Evolutionary conservation across 2,797 vertebrate genomes (phyloP).

Genomic region (Phoebastria nigripes): DNA sequence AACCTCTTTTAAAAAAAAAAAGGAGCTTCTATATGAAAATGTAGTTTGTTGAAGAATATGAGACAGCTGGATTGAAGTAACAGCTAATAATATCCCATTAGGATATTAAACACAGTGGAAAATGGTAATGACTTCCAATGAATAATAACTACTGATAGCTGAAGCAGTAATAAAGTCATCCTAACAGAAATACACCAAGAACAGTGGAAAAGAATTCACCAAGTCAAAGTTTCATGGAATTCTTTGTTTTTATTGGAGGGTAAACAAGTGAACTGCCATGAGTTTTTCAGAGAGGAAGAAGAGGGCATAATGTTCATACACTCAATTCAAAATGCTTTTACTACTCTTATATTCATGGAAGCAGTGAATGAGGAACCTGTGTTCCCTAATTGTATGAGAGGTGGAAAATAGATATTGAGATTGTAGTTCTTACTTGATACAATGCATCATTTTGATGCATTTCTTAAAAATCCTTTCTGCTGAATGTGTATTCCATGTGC

Average conservation of each 20-base stretch:
- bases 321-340: not conserved
- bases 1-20: not conserved
- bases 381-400: not conserved
- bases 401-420: not conserved
- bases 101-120: not conserved
- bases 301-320: not conserved
- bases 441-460: not conserved
- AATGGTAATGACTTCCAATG: not conserved
- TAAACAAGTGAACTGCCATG: not conserved
- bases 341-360: fast-evolving
- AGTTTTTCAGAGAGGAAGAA: not conserved
- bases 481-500: not conserved
- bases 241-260: not conserved
- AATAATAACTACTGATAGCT: not conserved
- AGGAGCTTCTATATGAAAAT: not conserved
- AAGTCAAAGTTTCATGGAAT: not conserved
- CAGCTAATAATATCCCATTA: not conserved
- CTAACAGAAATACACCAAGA: not conserved
- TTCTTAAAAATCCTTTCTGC: not conserved
- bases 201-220: not conserved
- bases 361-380: not conserved
- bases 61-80: not conserved
- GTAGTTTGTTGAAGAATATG: not conserved
- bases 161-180: not conserved
- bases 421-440: not conserved